These are phyloP conservation scores for Meiosimyza decipiens DNA, from an alignment of 2,888 invertebrate genomes.

Conservation along the genomic window DNA sequence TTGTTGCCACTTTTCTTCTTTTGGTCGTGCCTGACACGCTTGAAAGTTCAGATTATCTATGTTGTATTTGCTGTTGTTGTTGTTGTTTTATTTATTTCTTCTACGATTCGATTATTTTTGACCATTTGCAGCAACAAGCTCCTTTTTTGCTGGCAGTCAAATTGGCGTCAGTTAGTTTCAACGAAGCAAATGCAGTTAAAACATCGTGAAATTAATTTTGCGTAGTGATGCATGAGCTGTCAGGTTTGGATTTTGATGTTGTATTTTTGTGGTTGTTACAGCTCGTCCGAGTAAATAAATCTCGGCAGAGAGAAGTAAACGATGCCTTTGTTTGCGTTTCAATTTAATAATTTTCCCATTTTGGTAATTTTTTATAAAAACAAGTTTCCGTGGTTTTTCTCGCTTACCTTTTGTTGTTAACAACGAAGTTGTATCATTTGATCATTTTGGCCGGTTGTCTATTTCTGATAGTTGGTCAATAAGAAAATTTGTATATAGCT, in stretches of 20 bases:
- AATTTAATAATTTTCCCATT: slow-evolving; percentile 20
- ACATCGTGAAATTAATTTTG: background rate
- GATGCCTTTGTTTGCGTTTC: background rate
- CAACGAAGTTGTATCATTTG: background rate
- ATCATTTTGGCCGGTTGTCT: background rate
- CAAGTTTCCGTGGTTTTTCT: slow-evolving; percentile 13
- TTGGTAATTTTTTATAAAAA: slow-evolving; percentile 15
- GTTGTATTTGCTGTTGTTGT: too few species aligned
- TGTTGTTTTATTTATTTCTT: slow-evolving; percentile 2
- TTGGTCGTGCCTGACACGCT: slow-evolving; percentile 2
- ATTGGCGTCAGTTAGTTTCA: background rate
- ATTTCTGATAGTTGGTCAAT: background rate
- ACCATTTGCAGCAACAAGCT: slow-evolving; percentile 2
- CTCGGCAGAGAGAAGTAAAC: background rate
- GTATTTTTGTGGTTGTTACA: slow-evolving; percentile 5
- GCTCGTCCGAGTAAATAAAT: background rate
- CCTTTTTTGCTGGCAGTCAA: background rate
- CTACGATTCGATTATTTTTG: slow-evolving; percentile 24
- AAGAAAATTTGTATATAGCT: slow-evolving; percentile 14
- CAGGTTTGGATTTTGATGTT: background rate
- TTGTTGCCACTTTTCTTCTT: slow-evolving; percentile 5
- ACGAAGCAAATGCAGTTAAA: background rate
- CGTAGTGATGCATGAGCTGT: background rate
- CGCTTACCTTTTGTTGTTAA: background rate
- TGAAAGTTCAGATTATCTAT: background rate